Percentiles rank a stretch among this genome's conserved stretches.
Conservation (phyloP, 2,888 invertebrate species). For the Acleris holmiana region DNA sequence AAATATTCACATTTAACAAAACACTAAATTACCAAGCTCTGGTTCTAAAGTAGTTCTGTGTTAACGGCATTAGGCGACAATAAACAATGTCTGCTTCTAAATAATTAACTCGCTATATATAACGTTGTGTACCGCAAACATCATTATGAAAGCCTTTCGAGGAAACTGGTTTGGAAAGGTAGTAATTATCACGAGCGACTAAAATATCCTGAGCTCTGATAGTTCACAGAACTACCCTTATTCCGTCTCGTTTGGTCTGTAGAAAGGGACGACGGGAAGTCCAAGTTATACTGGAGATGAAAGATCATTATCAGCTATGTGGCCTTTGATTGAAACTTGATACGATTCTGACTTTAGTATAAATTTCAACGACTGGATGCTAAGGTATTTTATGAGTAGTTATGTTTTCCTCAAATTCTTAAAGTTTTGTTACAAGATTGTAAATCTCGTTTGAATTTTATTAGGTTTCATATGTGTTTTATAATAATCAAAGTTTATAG, state of each 20-base stretch:
- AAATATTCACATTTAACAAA: not conserved
- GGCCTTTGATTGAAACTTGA: conserved; percentile 68
- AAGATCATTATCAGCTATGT: conserved; percentile 54
- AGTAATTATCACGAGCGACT: conserved; percentile 49
- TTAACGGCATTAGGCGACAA: conserved; percentile 25
- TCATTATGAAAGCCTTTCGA: conserved; percentile 50
- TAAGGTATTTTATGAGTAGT: conserved; percentile 34
- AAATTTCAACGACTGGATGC: conserved; percentile 36
- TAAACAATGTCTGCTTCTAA: conserved; percentile 36
- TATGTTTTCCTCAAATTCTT: conserved; percentile 18
- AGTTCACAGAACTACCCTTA: conserved; percentile 46
- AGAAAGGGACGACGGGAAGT: conserved; percentile 22
- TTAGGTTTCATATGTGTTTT: conserved; percentile 37
- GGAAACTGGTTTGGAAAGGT: conserved; percentile 54
- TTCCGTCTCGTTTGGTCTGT: conserved; percentile 26
- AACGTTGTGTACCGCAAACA: conserved; percentile 48
- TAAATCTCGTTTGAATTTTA: conserved; percentile 34
- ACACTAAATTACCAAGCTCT: conserved; percentile 5
- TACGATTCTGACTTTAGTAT: conserved; percentile 50
- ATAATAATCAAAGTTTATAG: conserved; percentile 41
- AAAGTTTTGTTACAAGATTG: conserved; percentile 11
- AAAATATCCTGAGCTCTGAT: conserved; percentile 46
- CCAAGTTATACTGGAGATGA: conserved; percentile 39
- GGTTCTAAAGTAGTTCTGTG: conserved; percentile 17
- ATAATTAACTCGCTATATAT: conserved; percentile 39